These are phyloP conservation scores for Oreortyx pictus DNA, from an alignment of 2,797 vertebrate genomes.

Conservation along the genomic window DNA sequence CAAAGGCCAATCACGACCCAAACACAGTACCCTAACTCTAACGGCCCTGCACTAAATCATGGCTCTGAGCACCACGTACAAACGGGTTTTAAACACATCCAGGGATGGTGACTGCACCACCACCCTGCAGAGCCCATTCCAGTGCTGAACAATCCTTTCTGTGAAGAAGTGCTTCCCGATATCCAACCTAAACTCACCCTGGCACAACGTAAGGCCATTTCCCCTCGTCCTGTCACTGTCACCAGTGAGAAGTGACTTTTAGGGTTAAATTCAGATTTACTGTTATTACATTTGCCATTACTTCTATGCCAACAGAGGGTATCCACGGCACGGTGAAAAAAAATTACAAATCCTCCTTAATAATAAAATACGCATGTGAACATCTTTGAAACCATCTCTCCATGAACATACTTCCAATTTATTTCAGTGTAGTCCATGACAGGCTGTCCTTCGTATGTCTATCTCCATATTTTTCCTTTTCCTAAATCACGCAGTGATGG, in stretches of 20 bases:
- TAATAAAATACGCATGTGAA: background rate
- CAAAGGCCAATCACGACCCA: too few species aligned
- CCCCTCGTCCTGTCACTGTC: too few species aligned
- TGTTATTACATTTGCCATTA: background rate
- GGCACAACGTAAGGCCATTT: too few species aligned
- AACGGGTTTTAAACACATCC: too few species aligned
- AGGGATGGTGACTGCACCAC: too few species aligned
- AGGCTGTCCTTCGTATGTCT: background rate
- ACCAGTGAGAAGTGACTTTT: background rate
- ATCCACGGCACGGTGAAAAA: background rate
- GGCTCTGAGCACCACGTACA: too few species aligned
- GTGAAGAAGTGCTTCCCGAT: too few species aligned
- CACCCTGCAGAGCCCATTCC: too few species aligned
- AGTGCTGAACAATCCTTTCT: too few species aligned
- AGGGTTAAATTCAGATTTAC: background rate
- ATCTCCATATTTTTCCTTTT: background rate
- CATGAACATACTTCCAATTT: background rate
- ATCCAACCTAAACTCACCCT: too few species aligned
- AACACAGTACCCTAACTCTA: too few species aligned
- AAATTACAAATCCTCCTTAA: background rate
- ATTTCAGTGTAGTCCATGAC: background rate
- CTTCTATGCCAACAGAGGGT: background rate
- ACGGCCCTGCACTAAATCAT: too few species aligned
- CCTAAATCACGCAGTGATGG: background rate
- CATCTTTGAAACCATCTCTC: background rate